Conservation (phyloP, 2,888 invertebrate species). For the Heliconius sara region DNA sequence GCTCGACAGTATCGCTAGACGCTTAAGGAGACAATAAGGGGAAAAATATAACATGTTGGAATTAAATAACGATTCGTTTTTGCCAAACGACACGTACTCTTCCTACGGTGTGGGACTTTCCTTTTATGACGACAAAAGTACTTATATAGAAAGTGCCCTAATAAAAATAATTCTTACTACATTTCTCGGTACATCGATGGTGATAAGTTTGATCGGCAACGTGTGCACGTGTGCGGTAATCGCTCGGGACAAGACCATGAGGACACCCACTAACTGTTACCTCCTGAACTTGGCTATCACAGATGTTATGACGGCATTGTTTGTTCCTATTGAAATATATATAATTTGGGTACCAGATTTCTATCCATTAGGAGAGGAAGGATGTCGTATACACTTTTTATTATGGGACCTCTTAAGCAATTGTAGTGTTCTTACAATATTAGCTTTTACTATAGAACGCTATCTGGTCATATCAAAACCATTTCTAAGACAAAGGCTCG, state of each 20-base stretch:
- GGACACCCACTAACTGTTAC: constrained; percentile 92
- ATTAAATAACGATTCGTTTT: constrained; percentile 32
- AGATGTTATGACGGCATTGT: constrained; percentile 88
- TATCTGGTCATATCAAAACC: constrained; percentile 94
- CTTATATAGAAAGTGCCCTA: constrained; percentile 81
- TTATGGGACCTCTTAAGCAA: constrained; percentile 92
- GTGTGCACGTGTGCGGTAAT: constrained; percentile 91
- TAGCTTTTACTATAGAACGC: constrained; percentile 93
- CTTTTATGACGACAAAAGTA: constrained; percentile 61
- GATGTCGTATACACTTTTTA: constrained; percentile 89
- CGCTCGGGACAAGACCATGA: constrained; percentile 88
- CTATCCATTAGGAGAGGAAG: constrained; percentile 89
- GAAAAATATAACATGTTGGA: constrained; percentile 29
- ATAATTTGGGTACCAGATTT: constrained; percentile 89
- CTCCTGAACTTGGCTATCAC: constrained; percentile 90
- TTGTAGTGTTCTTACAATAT: constrained; percentile 92
- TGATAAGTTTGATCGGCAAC: constrained; percentile 89
- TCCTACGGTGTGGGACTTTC: constrained; percentile 70
- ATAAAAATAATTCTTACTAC: constrained; percentile 80
- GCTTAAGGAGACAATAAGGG: constrained; percentile 14
- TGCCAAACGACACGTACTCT: constrained; percentile 61
- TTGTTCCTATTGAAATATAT: constrained; percentile 91
- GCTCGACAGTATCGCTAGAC: constrained; percentile 26
- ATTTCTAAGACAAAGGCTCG: constrained; percentile 90
- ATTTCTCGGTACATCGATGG: constrained; percentile 85